Evolutionary conservation across 1,140 invertebrate species (phyloP), one percentile per base, ranked within the genome.

Genomic region (Drosophila baimaii): DNA sequence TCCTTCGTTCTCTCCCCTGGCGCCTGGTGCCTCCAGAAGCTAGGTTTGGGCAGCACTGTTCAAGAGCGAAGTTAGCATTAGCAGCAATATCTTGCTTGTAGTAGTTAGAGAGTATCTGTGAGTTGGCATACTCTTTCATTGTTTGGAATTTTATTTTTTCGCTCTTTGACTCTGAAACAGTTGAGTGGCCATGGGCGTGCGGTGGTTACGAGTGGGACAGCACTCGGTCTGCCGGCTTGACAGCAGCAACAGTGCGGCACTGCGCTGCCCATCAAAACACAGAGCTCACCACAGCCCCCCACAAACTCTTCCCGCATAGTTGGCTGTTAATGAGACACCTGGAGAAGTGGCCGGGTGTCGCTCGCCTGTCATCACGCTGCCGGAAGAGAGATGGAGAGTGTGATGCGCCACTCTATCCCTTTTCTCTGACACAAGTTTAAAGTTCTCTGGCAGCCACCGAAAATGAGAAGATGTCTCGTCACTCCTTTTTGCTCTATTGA

Each of bases 401-500:
- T 84, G 76, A 52, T 77, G 23, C 52, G 41, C 33, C 43, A 46
- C 35, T 69, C 37, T 31, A 54, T 37, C 44, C 29, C 17, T 5
- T 21, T 21, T 44, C 25, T 64, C 33, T 25, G 43, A 35, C n/a
- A 17, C 3, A 33, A 52, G 15, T 78, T 71, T 78, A 55, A 77
- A 78, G 57, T 78, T 77, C 52, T 66, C 33, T 31, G 23, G 39
- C 19, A 25, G 44, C 49, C n/a, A 19, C 62, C 49, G 64, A 43
- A 39, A 23, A n/a, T 23, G 19, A 52, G 29, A 47, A 52, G 35
- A 46, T 70, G 66, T 71, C 65, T 79, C 74, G 73, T 88, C 85
- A 84, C 81, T 88, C 84, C 84, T 84, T 88, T 91, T 91, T 91
- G 86, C 80, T 88, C 90, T 91, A 91, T 91, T 91, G 90, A 91